Conservation (phyloP, 1,140 invertebrate species). For the Drosophila virilis region DNA sequence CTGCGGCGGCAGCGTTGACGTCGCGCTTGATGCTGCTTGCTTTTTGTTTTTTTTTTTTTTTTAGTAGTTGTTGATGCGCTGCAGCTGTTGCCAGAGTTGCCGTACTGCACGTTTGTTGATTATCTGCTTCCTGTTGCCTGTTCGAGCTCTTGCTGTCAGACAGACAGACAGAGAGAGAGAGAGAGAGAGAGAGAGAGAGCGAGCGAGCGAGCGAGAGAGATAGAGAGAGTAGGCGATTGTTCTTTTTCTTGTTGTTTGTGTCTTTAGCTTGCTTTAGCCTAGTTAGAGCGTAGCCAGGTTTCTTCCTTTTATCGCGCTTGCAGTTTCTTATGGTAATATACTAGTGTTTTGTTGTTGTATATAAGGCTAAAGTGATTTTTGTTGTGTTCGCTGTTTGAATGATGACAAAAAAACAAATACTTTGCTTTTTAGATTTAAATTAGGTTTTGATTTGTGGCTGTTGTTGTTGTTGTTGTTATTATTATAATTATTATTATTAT, state of each 20-base stretch:
- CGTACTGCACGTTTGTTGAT: not conserved
- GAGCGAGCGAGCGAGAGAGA: not conserved
- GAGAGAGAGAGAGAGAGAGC: not conserved
- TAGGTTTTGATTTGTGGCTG: conserved; percentile 43
- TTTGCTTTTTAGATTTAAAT: conserved; percentile 46
- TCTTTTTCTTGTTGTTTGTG: not conserved
- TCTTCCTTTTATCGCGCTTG: conserved; percentile 10
- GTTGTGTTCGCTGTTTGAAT: conserved; percentile 28
- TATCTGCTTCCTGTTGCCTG: conserved; percentile 1
- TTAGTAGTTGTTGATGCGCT: not conserved
- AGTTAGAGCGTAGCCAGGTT: conserved; percentile 21
- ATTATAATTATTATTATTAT: conserved; percentile 56
- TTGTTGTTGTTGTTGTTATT: conserved; percentile 39
- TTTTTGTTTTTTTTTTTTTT: conserved; percentile 9
- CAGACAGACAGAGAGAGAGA: not conserved
- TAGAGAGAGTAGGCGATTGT: not conserved
- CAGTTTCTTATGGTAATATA: conserved; percentile 39
- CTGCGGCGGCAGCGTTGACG: conserved; percentile 30
- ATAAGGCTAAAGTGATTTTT: conserved; percentile 74
- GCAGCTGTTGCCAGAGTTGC: conserved; percentile 1
- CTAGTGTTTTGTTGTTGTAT: conserved; percentile 53
- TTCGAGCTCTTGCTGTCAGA: not conserved
- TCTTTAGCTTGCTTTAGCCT: not conserved
- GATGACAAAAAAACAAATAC: conserved; percentile 57
- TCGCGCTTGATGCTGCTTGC: not conserved